Evolutionary conservation across 2,888 invertebrate species (phyloP).

Genomic region (Phaonia tiefii): DNA sequence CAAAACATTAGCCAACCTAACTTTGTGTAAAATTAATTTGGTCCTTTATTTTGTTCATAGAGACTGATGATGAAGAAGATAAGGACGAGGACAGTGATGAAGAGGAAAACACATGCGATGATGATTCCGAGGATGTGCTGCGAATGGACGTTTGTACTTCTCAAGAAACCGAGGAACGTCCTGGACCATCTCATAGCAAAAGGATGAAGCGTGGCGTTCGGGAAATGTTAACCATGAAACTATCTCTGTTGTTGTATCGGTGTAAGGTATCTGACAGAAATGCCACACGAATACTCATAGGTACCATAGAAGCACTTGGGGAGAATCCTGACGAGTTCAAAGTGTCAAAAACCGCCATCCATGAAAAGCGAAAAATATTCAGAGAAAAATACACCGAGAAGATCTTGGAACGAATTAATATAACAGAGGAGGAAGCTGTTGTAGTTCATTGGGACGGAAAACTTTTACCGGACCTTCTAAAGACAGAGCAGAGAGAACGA

Average conservation of each 20-base stretch:
- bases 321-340: slow-evolving; percentile 31
- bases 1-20: no score
- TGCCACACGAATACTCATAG: no score
- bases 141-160: slow-evolving; percentile 34
- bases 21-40: no score
- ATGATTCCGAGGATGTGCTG: slow-evolving; percentile 35
- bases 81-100: slow-evolving; percentile 24
- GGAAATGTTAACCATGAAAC: slow-evolving; percentile 45
- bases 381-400: slow-evolving; percentile 28
- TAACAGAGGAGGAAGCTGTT: slow-evolving; percentile 12
- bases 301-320: slow-evolving; percentile 9
- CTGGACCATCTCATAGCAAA: slow-evolving; percentile 37
- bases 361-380: slow-evolving; percentile 31
- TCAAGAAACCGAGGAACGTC: slow-evolving; percentile 43
- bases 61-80: slow-evolving; percentile 29
- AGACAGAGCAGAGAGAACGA: not conserved
- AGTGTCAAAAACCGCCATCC: slow-evolving; percentile 29
- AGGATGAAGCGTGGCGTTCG: slow-evolving; percentile 44
- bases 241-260: slow-evolving; percentile 45
- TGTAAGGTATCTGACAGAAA: no score
- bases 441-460: slow-evolving; percentile 28
- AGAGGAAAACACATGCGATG: slow-evolving; percentile 38
- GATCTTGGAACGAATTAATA: not conserved
- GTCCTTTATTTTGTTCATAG: not conserved
- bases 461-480: not conserved